Evolutionary conservation across 1,140 invertebrate genomes (phyloP).

Genomic region (Acyrthosiphon pisum): DNA sequence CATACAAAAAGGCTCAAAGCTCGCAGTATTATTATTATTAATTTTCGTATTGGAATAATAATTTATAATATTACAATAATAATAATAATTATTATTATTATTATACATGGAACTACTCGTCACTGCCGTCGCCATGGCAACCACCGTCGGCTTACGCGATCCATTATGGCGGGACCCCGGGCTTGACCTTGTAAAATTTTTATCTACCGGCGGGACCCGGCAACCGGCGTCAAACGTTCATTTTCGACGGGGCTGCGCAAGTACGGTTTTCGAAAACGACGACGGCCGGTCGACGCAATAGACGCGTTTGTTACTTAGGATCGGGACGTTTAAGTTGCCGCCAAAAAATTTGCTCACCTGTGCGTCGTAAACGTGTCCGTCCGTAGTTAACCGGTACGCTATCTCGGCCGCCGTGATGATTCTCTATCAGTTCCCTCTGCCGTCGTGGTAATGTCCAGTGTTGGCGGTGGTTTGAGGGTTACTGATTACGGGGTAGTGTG

Average conservation of each 20-base stretch:
- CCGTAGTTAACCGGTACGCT: neutral
- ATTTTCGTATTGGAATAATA: neutral
- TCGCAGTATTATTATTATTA: neutral
- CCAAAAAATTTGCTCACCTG: conserved; percentile 11
- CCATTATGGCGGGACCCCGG: conserved; percentile 56
- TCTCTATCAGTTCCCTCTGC: neutral
- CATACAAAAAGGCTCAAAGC: neutral
- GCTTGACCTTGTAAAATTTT: conserved; percentile 54
- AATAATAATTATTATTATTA: neutral
- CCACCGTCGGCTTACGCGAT: conserved; percentile 41
- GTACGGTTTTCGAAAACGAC: neutral
- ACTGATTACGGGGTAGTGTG: too few species aligned
- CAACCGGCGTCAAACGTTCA: conserved; percentile 16
- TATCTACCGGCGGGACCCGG: conserved; percentile 57
- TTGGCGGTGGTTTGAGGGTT: neutral
- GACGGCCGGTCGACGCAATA: neutral
- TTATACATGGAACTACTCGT: neutral
- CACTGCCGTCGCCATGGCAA: neutral
- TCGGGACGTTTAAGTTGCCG: neutral
- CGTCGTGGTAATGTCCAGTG: neutral
- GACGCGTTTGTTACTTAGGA: neutral
- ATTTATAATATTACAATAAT: neutral
- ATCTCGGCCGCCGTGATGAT: neutral
- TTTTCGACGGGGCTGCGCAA: neutral
- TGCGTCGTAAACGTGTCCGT: neutral